Percentiles rank a stretch among this genome's conserved stretches.
Conservation (phyloP, 2,888 invertebrate species). For the Ceramica pisi region DNA sequence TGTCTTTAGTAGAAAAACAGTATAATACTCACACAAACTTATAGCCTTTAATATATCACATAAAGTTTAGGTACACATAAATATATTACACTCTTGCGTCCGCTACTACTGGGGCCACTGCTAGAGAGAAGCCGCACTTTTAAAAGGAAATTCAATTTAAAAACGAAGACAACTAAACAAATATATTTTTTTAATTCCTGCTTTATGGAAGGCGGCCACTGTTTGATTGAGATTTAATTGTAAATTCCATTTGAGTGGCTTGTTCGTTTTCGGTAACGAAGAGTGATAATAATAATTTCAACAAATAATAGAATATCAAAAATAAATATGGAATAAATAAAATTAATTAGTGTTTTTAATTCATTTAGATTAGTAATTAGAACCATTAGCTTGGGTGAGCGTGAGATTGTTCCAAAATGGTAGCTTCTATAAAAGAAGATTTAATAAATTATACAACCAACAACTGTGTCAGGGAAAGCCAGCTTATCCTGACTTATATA, state of each 20-base stretch:
- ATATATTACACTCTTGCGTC: constrained; percentile 76
- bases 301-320: background rate
- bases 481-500: constrained; percentile 17
- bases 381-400: background rate
- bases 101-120: constrained; percentile 77
- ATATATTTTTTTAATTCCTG: constrained; percentile 63
- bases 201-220: constrained; percentile 74
- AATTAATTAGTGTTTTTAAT: background rate
- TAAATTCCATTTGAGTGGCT: constrained; percentile 71
- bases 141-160: constrained; percentile 64
- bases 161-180: constrained; percentile 69
- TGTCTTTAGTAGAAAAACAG: constrained; percentile 71
- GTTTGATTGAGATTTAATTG: constrained; percentile 77
- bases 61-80: constrained; percentile 81
- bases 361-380: background rate
- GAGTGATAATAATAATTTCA: constrained; percentile 20
- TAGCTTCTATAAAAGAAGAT: background rate
- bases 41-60: constrained; percentile 87
- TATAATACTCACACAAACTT: constrained; percentile 77
- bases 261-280: constrained; percentile 76
- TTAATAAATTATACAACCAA: constrained; percentile 18
- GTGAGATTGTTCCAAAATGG: constrained; percentile 29
- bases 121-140: constrained; percentile 74
- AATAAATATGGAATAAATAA: background rate
- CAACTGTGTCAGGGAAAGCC: constrained; percentile 19